These are phyloP conservation scores for Caenorhabditis latens DNA, from an alignment of 1,140 invertebrate genomes.

Conservation along the genomic window DNA sequence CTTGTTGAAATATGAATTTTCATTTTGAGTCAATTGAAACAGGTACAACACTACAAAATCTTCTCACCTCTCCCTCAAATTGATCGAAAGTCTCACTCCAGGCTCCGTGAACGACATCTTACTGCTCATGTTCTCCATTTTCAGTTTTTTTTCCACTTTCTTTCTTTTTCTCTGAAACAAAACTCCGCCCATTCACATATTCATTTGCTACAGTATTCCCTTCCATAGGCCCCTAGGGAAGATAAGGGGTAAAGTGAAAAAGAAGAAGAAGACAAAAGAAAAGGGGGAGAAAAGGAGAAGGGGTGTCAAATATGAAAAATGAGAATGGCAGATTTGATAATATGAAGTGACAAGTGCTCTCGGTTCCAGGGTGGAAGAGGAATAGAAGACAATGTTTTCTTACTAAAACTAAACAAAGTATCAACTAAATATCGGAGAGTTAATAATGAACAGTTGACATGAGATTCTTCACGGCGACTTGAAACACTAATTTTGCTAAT, in stretches of 20 bases:
- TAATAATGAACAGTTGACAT: too few species aligned
- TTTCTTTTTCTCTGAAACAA: not conserved
- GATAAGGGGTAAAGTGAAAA: not conserved
- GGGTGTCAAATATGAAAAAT: slow-evolving; percentile 8
- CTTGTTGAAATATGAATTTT: too few species aligned
- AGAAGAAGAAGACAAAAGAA: not conserved
- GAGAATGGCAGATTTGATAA: slow-evolving; percentile 38
- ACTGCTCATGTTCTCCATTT: slow-evolving; percentile 24
- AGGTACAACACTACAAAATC: not conserved
- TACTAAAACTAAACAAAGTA: too few species aligned
- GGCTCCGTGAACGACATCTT: not conserved
- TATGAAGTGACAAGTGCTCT: slow-evolving; percentile 17
- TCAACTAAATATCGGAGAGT: too few species aligned
- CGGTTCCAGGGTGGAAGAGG: not conserved
- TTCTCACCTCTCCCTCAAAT: slow-evolving; percentile 38
- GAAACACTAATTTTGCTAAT: too few species aligned
- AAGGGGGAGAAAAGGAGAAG: not conserved
- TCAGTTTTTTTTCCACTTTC: not conserved
- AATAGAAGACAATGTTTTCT: not conserved
- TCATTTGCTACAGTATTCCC: slow-evolving; percentile 11
- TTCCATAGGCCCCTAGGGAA: not conserved
- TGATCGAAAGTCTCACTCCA: slow-evolving; percentile 5
- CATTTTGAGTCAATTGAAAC: too few species aligned
- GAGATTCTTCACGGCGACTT: too few species aligned
- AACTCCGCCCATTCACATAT: not conserved